phyloP scores from a whole-genome alignment of 1,140 invertebrate species.

The Propsilocerus akamusi region DNA sequence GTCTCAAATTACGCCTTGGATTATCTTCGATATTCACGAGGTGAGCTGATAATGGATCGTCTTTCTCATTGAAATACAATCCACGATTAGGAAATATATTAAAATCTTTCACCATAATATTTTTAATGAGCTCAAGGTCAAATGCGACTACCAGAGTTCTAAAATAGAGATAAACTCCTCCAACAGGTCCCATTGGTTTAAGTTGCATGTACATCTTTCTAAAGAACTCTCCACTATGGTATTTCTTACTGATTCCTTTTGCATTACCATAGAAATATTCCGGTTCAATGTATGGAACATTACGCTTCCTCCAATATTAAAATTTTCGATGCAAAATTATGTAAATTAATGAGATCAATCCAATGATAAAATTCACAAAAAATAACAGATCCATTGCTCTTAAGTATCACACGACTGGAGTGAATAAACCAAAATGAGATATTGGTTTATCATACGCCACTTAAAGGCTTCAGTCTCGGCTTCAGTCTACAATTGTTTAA shows the following conservation, averaged over 20 bases:
- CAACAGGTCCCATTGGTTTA: neutral
- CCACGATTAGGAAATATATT: slow-evolving; percentile 25
- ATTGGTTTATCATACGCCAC: too few species aligned
- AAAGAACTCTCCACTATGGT: neutral
- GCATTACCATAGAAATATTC: slow-evolving; percentile 11
- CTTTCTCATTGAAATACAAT: slow-evolving; percentile 25
- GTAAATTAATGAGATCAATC: neutral
- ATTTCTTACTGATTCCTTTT: slow-evolving; percentile 11
- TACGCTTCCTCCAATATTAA: slow-evolving; percentile 13
- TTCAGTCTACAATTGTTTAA: too few species aligned
- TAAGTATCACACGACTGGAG: too few species aligned
- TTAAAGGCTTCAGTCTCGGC: too few species aligned
- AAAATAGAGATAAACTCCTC: slow-evolving; percentile 27
- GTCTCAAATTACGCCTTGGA: slow-evolving; percentile 29
- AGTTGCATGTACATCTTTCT: neutral
- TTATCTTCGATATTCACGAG: slow-evolving; percentile 29
- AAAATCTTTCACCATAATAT: slow-evolving; percentile 28
- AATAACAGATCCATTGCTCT: too few species aligned
- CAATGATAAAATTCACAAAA: too few species aligned
- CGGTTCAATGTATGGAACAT: slow-evolving; percentile 14
- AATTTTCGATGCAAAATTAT: neutral
- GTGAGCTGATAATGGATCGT: slow-evolving; percentile 28
- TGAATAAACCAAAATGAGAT: too few species aligned
- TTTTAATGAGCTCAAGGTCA: slow-evolving; percentile 27
- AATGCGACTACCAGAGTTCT: slow-evolving; percentile 26